Percentiles rank a stretch among this genome's conserved stretches.
Conservation (phyloP, 1,140 invertebrate species). For the Eumeta japonica region DNA sequence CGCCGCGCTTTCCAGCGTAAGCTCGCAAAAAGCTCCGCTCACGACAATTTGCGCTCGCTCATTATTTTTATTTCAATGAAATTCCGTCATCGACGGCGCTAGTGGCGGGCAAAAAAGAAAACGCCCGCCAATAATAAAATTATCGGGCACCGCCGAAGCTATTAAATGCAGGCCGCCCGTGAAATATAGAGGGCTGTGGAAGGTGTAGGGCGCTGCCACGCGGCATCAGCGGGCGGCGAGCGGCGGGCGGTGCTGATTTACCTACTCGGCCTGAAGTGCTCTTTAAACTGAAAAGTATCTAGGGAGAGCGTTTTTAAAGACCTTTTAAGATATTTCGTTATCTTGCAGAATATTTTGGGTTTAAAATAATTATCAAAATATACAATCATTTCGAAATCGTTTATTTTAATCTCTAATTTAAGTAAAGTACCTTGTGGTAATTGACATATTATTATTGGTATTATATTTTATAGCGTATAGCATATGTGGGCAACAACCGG, state of each 20-base stretch:
- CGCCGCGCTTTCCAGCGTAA: conserved; percentile 11
- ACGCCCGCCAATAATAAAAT: conserved; percentile 52
- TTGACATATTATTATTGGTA: too few species aligned
- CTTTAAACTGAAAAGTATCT: conserved; percentile 2
- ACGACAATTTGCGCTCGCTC: too few species aligned
- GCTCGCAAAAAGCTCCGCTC: conserved; percentile 18
- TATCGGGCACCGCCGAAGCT: conserved; percentile 42
- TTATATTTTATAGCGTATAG: too few species aligned
- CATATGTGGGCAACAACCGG: too few species aligned
- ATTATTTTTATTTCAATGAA: conserved; percentile 40
- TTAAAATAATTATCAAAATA: conserved; percentile 6
- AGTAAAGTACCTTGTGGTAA: too few species aligned
- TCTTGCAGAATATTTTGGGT: conserved; percentile 4
- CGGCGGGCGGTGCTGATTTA: conserved; percentile 13
- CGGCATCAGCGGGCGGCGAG: too few species aligned
- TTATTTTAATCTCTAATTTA: too few species aligned
- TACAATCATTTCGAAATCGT: too few species aligned
- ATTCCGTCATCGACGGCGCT: conserved; percentile 26
- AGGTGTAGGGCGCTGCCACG: too few species aligned
- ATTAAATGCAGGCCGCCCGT: conserved; percentile 52
- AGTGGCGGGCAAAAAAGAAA: too few species aligned
- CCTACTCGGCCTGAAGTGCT: too few species aligned
- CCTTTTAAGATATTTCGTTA: conserved; percentile 6
- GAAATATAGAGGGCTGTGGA: conserved; percentile 45
- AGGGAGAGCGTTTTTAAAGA: conserved; percentile 5